Percentiles rank a stretch among this genome's conserved stretches.
Conservation (phyloP, 30 jellyfish, hydroid and myxozoan species). For the Cassiopea andromeda region DNA sequence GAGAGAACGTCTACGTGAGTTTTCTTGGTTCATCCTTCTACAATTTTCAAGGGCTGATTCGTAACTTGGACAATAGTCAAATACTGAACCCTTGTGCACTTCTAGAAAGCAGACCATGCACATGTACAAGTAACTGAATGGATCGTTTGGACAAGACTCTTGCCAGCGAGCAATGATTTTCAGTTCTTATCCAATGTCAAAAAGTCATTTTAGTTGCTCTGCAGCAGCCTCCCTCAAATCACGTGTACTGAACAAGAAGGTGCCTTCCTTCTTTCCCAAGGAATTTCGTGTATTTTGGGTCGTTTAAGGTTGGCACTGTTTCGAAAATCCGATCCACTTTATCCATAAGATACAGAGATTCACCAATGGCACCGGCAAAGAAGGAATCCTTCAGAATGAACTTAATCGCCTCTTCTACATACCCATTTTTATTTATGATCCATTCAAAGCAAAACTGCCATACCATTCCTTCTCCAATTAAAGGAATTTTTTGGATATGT, state of each 20-base stretch:
- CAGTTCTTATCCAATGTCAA: constrained; percentile 20
- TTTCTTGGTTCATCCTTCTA: constrained; percentile 7
- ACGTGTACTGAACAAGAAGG: constrained; percentile 7
- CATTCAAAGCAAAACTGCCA: constrained; percentile 70
- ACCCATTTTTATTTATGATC: constrained; percentile 21
- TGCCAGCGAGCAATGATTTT: constrained; percentile 31
- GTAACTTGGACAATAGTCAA: constrained; percentile 11
- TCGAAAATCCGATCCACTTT: constrained; percentile 47
- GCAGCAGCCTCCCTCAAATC: constrained; percentile 41
- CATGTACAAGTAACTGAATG: constrained; percentile 40
- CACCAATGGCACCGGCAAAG: constrained; percentile 38
- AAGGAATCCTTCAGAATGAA: constrained; percentile 25
- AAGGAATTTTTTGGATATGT: constrained; percentile 62
- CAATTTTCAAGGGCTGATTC: constrained; percentile 44
- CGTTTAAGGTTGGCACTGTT: constrained; percentile 41
- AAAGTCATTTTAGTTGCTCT: constrained; percentile 7
- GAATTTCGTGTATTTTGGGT: constrained; percentile 36
- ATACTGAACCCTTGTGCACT: constrained; percentile 26
- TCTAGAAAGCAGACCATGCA: constrained; percentile 29
- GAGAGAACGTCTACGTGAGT: constrained; percentile 28
- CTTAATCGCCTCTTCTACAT: constrained; percentile 46
- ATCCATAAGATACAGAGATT: constrained; percentile 38
- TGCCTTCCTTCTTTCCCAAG: constrained; percentile 37
- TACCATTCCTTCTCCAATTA: constrained; percentile 48
- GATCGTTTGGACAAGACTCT: constrained; percentile 22